Evolutionary conservation across 2,888 invertebrate genomes (phyloP).

Genomic region (Dendrolimus houi): DNA sequence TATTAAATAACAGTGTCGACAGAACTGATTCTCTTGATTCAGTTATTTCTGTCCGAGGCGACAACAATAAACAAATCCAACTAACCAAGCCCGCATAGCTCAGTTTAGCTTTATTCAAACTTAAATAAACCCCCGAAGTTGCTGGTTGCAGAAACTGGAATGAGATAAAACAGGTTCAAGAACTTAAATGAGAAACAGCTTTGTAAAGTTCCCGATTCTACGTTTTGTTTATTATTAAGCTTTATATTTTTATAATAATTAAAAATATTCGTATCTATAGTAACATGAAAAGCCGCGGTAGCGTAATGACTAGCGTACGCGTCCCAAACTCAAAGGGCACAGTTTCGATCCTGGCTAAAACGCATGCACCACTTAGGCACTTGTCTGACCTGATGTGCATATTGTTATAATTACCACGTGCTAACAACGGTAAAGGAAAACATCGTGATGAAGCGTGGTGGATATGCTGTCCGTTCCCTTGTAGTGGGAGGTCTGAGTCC

Average conservation of each 20-base stretch:
- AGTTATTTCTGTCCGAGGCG: neutral
- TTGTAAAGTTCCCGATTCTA: constrained; percentile 39
- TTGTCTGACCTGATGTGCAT: too few relatives aligned
- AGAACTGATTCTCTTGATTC: neutral
- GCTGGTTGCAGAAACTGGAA: constrained; percentile 39
- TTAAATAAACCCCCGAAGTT: constrained; percentile 35
- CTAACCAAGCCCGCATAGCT: constrained; percentile 25
- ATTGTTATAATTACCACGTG: too few relatives aligned
- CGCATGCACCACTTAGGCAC: too few relatives aligned
- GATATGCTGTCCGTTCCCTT: too few relatives aligned
- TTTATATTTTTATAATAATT: neutral
- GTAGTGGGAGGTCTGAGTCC: too few relatives aligned
- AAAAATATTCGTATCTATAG: neutral
- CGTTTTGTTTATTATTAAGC: constrained; percentile 35
- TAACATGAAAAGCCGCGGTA: too few relatives aligned
- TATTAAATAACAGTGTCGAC: too few relatives aligned
- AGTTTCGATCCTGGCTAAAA: too few relatives aligned
- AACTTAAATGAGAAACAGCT: constrained; percentile 55
- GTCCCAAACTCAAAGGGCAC: too few relatives aligned
- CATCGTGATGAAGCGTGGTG: neutral
- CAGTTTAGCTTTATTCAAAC: constrained; percentile 34
- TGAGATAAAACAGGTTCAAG: constrained; percentile 59
- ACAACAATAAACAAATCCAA: constrained; percentile 23
- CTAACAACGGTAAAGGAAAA: neutral
- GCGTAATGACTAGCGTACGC: too few relatives aligned